phyloP scores from a whole-genome alignment of 2,888 invertebrate species.

The Magallana nippona region DNA sequence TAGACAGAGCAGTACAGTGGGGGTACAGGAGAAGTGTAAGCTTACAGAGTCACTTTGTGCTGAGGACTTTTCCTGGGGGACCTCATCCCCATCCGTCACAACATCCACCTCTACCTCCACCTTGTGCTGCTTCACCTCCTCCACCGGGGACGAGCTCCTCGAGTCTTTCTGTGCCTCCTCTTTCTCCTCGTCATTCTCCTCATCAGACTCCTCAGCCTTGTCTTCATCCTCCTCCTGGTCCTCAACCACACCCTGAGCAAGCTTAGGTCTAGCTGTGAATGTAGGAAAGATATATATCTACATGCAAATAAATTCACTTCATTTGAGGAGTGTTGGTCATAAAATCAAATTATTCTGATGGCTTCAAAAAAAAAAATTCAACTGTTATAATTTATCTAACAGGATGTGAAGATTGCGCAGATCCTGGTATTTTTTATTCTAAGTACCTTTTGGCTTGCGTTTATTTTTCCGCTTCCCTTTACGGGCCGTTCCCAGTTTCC shows the following conservation, averaged over 20 bases:
- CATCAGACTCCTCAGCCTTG: constrained; percentile 55
- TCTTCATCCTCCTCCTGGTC: constrained; percentile 64
- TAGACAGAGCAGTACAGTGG: background rate
- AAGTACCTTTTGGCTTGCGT: constrained; percentile 39
- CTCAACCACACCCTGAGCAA: constrained; percentile 73
- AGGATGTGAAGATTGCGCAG: background rate
- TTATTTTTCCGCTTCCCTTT: constrained; percentile 52
- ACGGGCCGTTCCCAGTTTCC: constrained; percentile 71
- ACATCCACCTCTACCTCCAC: constrained; percentile 58
- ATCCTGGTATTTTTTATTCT: background rate
- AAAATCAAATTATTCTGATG: too few relatives aligned
- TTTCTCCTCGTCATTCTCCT: constrained; percentile 41
- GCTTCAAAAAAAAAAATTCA: too few relatives aligned
- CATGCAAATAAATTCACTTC: background rate
- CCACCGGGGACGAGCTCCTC: constrained; percentile 6
- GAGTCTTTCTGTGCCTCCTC: constrained; percentile 45
- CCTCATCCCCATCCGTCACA: constrained; percentile 51
- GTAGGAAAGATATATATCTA: background rate
- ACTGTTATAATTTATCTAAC: too few relatives aligned
- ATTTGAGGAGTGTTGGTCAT: too few relatives aligned
- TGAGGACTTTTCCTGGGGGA: constrained; percentile 32
- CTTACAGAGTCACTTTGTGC: constrained; percentile 1
- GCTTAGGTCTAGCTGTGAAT: constrained; percentile 53
- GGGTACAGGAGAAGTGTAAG: background rate
- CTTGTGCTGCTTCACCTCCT: constrained; percentile 41